Evolutionary conservation across 2,797 vertebrate species (phyloP), one percentile per base, ranked within the genome.

Genomic region (Psittacula derbiana): DNA sequence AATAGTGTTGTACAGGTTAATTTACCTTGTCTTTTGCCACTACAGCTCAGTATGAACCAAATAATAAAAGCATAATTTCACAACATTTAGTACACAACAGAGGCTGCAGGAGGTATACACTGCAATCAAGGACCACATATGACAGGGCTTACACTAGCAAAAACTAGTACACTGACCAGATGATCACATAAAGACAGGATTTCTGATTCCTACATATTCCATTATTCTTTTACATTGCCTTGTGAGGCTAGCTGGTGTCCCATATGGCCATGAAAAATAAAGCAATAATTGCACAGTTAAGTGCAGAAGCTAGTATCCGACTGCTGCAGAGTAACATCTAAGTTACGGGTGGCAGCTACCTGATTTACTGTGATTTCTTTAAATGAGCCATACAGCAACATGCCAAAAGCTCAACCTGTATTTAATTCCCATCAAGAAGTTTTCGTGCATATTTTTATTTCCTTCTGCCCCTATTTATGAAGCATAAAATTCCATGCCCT

Each of bases 71-170:
- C 3, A 9, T 19, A 36, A 61, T 70, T 84, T 91, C 30, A 24
- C 67, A 87, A 12, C 12, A 49, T 31, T 65, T 31, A 73, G 10
- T 33, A 17, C 33, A 70, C n/a, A 96, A 70, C 10, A 19, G 9
- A 66, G 28, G 16, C 27, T 70, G n/a, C 17, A 62, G 18, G 9
- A 69, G 5, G 28, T 64, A 74, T 1, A 47, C 13, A 25, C 10
- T 36, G 31, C 25, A 58, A 69, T 28, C 23, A 55, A 70, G n/a
- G 10, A 74, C 11, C 5, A 38, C 0, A 0, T 28, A 27, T 4
- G 13, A 38, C 47, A 66, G 1, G 5, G 11, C 17, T 84, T 67
- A 69, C 8, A 41, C 4, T 4, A 72, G 12, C 4, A 58, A 92
- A 80, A 62, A 44, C 7, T 4, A 69, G 12, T 8, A 31, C 5